Evolutionary conservation across 2,888 invertebrate species (phyloP), one percentile per base, ranked within the genome.

Genomic region (Xanthia togata): DNA sequence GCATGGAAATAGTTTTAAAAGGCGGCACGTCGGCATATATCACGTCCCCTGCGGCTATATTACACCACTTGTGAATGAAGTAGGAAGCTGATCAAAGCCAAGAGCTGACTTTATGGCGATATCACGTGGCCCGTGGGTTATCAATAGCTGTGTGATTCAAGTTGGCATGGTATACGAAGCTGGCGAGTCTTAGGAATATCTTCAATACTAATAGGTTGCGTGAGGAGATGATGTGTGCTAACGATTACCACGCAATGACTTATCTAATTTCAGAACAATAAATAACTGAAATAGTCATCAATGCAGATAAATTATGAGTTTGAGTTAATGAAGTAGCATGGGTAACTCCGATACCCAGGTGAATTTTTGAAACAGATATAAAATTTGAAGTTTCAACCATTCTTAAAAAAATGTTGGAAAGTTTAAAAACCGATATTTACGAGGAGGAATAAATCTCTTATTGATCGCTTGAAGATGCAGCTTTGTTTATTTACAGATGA

Each of bases 1-100:
- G 78, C 88, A 88, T 87, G 73, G 78, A 87, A 89, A 88, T 88
- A 87, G 79, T 81, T 85, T 79, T 73, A 79, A 73, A n/a, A 84
- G 85, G 82, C 76, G 71, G 59, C 71, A 75, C 70, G 71, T 78
- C 73, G 47, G 62, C 84, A 72, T 79, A 84, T 76, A 78, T 84
- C 78, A 81, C 78, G 64, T 65, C 73, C 50, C 64, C 63, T 74
- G 70, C 64, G 78, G 86, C 73, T 78, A 84, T 85, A 78, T 74
- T 79, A 77, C 78, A 70, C 57, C 67, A 76, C 64, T 85, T 68
- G 73, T 71, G 74, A 81, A 76, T 75, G 64, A 78, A 82, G 64
- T 81, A 75, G 65, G 79, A 76, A 76, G 75, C 69, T 74, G 68
- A 86, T 82, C 79, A 81, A 81, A 86, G 84, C 60, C 60, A n/a